Conservation (phyloP, 2,797 vertebrate species). For the Taeniopygia guttata region DNA sequence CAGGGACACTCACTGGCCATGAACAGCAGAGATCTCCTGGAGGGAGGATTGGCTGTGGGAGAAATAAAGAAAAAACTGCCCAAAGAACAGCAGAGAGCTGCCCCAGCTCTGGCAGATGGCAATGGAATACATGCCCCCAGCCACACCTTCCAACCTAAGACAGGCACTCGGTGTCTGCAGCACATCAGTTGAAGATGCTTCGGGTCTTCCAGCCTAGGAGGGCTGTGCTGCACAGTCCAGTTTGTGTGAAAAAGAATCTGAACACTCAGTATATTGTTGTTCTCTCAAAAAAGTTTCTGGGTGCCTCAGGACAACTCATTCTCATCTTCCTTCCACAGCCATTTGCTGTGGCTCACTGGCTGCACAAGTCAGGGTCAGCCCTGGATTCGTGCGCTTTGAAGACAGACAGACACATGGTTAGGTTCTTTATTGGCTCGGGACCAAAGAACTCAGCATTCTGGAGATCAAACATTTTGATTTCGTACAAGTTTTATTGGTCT, state of each 20-base stretch:
- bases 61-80: too few species aligned
- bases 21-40: not conserved
- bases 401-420: not conserved
- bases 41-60: too few species aligned
- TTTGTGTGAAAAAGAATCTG: not conserved
- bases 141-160: too few species aligned
- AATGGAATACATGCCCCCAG: too few species aligned
- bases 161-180: not conserved
- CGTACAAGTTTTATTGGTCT: not conserved
- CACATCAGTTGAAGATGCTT: not conserved
- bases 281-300: not conserved
- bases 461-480: not conserved
- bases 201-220: not conserved
- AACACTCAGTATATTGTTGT: not conserved
- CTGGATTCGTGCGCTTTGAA: not conserved
- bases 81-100: too few species aligned
- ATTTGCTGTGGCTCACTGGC: not conserved
- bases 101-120: too few species aligned
- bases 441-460: not conserved
- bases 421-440: not conserved
- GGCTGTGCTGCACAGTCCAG: not conserved
- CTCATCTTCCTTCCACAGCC: not conserved
- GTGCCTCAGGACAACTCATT: not conserved
- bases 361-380: not conserved
- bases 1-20: not conserved